Conservation (phyloP, 2,888 invertebrate species). For the Macaria notata region DNA sequence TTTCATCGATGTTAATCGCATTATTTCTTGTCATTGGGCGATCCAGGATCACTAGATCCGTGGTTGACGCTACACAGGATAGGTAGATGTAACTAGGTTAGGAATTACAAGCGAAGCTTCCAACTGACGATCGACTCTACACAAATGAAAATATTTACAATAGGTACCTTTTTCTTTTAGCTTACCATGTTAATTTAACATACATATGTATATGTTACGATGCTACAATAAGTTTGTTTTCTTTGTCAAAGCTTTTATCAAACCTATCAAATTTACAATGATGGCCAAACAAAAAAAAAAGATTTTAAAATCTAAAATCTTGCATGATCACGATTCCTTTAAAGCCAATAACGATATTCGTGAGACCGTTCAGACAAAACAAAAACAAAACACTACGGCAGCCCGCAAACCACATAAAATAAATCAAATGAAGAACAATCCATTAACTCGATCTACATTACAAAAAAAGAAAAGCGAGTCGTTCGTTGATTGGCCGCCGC, state of each 20-base stretch:
- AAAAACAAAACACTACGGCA: slow-evolving; percentile 19
- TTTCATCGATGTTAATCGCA: no score
- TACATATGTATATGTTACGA: no score
- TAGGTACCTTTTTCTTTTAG: background rate
- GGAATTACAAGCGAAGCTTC: slow-evolving; percentile 19
- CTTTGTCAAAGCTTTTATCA: no score
- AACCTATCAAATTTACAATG: no score
- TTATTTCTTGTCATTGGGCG: background rate
- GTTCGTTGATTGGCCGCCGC: slow-evolving; percentile 61
- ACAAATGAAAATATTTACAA: slow-evolving; percentile 14
- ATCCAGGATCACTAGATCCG: slow-evolving; percentile 12
- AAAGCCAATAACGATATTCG: background rate
- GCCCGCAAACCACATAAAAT: slow-evolving; percentile 58
- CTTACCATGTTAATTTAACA: background rate
- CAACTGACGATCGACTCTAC: slow-evolving; percentile 13
- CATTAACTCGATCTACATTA: slow-evolving; percentile 72
- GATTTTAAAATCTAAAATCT: no score
- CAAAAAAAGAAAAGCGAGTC: slow-evolving; percentile 66
- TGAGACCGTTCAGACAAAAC: slow-evolving; percentile 2
- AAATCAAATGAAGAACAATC: slow-evolving; percentile 80
- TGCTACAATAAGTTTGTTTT: no score
- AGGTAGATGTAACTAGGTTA: slow-evolving; percentile 17
- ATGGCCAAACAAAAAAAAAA: no score
- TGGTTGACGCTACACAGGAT: slow-evolving; percentile 13
- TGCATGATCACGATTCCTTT: no score